These are phyloP conservation scores for Iselma pallidipennis DNA, from an alignment of 2,888 invertebrate genomes.

Conservation along the genomic window DNA sequence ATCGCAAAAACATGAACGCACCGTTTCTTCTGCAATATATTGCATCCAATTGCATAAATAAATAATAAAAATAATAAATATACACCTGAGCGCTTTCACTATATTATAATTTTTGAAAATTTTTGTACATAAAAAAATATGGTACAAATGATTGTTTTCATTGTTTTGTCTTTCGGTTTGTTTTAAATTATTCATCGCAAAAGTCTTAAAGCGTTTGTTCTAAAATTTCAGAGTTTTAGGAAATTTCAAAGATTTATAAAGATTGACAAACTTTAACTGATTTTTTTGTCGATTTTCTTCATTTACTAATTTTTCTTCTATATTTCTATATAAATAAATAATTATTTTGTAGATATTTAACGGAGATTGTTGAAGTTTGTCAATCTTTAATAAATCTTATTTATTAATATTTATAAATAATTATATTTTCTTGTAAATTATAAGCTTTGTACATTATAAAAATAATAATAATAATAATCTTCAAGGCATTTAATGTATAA, in stretches of 20 bases:
- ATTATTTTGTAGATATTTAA: too few species aligned
- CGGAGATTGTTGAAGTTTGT: too few species aligned
- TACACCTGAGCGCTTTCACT: background rate
- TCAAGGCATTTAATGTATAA: background rate
- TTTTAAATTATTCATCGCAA: conserved; percentile 15
- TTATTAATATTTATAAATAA: background rate
- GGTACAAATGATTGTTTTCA: too few species aligned
- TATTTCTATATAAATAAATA: too few species aligned
- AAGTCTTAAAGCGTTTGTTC: conserved; percentile 32
- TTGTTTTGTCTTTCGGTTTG: too few species aligned
- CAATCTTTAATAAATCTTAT: background rate
- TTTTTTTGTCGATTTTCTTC: background rate
- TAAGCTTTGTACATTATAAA: background rate
- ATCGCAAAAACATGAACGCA: too few species aligned
- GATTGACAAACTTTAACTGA: background rate
- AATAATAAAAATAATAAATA: too few species aligned
- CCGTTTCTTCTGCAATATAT: too few species aligned
- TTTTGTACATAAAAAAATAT: too few species aligned
- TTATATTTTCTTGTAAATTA: background rate
- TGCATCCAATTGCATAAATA: too few species aligned
- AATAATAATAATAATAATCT: too few species aligned
- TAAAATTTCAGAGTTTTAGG: conserved; percentile 32
- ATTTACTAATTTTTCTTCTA: background rate
- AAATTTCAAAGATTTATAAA: conserved; percentile 16
- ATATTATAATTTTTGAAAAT: too few species aligned